Percentiles rank a stretch among this genome's conserved stretches.
These are phyloP conservation scores for Trichoplax adhaerens DNA, from an alignment of 37 sponge, comb jelly and placozoan genomes.

Conservation along the genomic window DNA sequence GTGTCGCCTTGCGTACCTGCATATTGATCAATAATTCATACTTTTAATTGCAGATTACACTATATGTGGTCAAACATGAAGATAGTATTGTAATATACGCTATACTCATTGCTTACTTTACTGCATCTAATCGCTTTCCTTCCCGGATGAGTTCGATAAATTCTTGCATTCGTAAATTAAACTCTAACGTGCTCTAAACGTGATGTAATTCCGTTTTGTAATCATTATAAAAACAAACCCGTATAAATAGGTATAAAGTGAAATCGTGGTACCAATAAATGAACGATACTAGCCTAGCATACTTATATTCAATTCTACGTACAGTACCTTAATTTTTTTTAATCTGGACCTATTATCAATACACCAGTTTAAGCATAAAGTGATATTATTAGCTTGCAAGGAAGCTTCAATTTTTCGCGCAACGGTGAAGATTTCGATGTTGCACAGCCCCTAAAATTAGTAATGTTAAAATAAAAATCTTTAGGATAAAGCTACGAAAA, in stretches of 20 bases:
- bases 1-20: conserved; percentile 69
- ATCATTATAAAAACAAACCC: not conserved
- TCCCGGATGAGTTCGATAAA: conserved; percentile 75
- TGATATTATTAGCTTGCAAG: conserved; percentile 47
- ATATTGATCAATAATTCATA: not conserved
- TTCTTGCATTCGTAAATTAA: conserved; percentile 63
- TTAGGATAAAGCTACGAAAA: not conserved
- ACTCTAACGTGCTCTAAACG: conserved; percentile 69
- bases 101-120: conserved; percentile 28
- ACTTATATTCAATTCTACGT: not conserved
- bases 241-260: not conserved
- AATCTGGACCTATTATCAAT: conserved; percentile 81
- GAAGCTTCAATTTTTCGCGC: conserved; percentile 71
- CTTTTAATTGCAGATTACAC: not conserved
- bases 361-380: conserved; percentile 83
- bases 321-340: conserved; percentile 48
- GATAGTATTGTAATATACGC: not conserved
- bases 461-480: not conserved
- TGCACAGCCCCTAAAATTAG: conserved; percentile 45
- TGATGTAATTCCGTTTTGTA: not conserved
- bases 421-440: conserved; percentile 61
- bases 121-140: conserved; percentile 52
- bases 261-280: not conserved
- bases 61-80: not conserved
- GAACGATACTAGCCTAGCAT: not conserved